Conservation (phyloP, 2,888 invertebrate species). For the Sylvicola fuscatus region DNA sequence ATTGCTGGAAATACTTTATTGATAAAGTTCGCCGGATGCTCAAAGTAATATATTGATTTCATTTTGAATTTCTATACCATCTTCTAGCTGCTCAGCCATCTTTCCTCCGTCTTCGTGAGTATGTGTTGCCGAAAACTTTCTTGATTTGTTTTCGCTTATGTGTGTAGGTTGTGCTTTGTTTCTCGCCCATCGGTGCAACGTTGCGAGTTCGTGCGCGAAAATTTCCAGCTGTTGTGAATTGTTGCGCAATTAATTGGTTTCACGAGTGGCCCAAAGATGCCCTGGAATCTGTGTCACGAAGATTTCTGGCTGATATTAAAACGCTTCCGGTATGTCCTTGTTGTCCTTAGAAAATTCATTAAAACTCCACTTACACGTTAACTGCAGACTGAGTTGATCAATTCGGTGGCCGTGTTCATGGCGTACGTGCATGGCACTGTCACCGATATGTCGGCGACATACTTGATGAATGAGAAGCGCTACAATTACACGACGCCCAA, state of each 20-base stretch:
- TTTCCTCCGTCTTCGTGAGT: conserved; percentile 11
- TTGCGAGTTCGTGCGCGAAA: conserved; percentile 70
- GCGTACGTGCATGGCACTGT: conserved; percentile 76
- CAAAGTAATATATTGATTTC: conserved; percentile 22
- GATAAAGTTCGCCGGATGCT: conserved; percentile 62
- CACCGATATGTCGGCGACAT: conserved; percentile 61
- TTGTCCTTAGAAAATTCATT: conserved; percentile 3
- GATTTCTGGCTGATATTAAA: conserved; percentile 61
- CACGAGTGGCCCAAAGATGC: conserved; percentile 93
- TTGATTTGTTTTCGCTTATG: neutral
- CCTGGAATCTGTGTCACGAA: conserved; percentile 64
- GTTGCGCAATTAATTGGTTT: conserved; percentile 90
- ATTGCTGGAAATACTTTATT: conserved; percentile 91
- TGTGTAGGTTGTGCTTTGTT: conserved; percentile 58
- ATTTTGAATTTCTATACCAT: too few species aligned
- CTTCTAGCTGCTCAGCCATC: too few species aligned
- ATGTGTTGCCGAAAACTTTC: neutral
- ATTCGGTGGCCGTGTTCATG: conserved; percentile 67
- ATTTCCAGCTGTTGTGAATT: conserved; percentile 86
- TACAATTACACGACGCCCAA: conserved; percentile 96
- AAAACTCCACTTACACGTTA: conserved; percentile 5
- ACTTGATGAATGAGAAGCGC: conserved; percentile 64
- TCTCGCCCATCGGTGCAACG: conserved; percentile 85
- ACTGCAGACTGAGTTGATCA: conserved; percentile 30
- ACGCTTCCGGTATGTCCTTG: conserved; percentile 36